These are phyloP conservation scores for Parnassius apollo DNA, from an alignment of 2,888 invertebrate species.

Conservation along the genomic window DNA sequence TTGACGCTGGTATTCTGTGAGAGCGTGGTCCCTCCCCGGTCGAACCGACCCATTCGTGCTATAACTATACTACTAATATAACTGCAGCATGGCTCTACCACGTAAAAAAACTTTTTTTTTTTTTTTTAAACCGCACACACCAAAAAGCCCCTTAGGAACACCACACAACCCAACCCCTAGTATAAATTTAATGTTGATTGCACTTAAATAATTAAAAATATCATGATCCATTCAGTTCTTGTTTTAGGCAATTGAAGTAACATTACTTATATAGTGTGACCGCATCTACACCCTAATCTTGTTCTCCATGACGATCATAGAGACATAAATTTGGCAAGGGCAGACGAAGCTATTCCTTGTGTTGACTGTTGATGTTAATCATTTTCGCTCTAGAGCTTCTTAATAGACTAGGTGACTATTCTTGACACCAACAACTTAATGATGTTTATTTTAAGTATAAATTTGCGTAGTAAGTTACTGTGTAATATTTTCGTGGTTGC, in stretches of 20 bases:
- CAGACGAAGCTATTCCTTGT: slow-evolving; percentile 20
- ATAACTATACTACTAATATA: too few relatives aligned
- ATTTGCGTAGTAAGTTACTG: slow-evolving; percentile 7
- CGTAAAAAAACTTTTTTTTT: too few relatives aligned
- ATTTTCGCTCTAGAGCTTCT: slow-evolving; percentile 25
- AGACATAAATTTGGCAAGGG: slow-evolving; percentile 21
- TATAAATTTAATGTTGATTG: too few relatives aligned
- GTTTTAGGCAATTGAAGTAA: slow-evolving; percentile 1
- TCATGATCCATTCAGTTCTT: too few relatives aligned
- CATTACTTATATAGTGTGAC: slow-evolving; percentile 4
- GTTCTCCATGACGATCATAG: slow-evolving; percentile 24
- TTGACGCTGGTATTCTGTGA: too few relatives aligned
- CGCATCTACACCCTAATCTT: slow-evolving; percentile 4
- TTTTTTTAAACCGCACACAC: too few relatives aligned
- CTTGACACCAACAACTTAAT: slow-evolving; percentile 20
- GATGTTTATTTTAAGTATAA: slow-evolving; percentile 14
- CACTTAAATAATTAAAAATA: too few relatives aligned
- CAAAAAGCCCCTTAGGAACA: too few relatives aligned
- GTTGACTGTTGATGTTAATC: slow-evolving; percentile 25
- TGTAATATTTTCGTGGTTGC: slow-evolving; percentile 15
- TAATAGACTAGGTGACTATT: slow-evolving; percentile 24
- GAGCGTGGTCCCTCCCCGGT: too few relatives aligned
- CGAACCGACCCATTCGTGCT: too few relatives aligned
- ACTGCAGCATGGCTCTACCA: too few relatives aligned
- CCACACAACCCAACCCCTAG: too few relatives aligned